A percentile compares a stretch with the other conserved stretches of the same genome.
These are phyloP conservation scores for Onychomys torridus DNA, from an alignment of 2,797 vertebrate genomes.

Conservation along the genomic window DNA sequence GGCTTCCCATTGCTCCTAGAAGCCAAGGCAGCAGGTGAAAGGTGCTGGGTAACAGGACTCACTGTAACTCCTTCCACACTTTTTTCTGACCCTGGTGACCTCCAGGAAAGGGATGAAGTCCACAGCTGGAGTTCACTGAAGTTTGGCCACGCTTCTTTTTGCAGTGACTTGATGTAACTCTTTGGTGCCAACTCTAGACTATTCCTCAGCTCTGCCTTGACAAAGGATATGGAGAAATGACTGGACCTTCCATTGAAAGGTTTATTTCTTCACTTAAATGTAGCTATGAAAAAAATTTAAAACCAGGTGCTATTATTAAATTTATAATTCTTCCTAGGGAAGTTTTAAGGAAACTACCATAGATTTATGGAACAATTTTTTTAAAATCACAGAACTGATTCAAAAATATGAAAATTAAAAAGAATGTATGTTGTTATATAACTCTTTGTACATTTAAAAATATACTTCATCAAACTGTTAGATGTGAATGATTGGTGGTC, in stretches of 20 bases:
- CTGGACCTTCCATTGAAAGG: neutral
- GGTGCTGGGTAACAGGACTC: neutral
- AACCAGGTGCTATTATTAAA: neutral
- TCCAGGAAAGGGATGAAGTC: neutral
- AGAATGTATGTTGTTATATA: neutral
- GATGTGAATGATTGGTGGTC: neutral
- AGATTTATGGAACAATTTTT: neutral
- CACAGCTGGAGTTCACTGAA: neutral
- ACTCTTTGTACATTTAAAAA: neutral
- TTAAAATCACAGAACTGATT: neutral
- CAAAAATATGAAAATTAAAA: slow-evolving; percentile 34
- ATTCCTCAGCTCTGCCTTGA: neutral
- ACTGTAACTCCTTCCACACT: neutral
- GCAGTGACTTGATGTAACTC: neutral
- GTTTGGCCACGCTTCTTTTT: neutral
- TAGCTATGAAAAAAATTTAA: neutral
- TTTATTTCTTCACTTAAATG: slow-evolving; percentile 4
- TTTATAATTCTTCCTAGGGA: slow-evolving; percentile 21
- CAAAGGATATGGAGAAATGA: neutral
- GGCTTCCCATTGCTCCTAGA: neutral
- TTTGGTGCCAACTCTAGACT: neutral
- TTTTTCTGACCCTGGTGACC: neutral
- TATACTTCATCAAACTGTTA: slow-evolving; percentile 6
- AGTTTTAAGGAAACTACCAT: neutral
- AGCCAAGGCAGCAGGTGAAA: neutral